Evolutionary conservation across 92 coral and sea anemone species (phyloP), one percentile per base, ranked within the genome.

Genomic region (Heliopora coerulea): DNA sequence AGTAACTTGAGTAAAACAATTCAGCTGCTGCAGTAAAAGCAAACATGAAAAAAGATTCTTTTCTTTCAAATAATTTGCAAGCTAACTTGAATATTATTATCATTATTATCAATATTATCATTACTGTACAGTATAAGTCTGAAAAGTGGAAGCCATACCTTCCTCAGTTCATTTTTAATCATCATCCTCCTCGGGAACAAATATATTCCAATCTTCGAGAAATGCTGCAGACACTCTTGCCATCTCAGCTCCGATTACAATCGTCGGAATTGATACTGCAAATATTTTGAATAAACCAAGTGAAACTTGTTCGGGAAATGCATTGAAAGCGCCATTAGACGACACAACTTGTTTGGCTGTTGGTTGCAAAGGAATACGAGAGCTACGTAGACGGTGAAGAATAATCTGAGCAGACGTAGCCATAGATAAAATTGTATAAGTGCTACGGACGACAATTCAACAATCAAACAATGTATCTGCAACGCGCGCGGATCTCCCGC

Each of bases 141-240:
- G n/a, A n/a, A n/a, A n/a, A n/a, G n/a, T n/a, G n/a, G n/a, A n/a
- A n/a, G 49, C 49, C 42, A 15, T 20, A 19, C 23, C 28, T 18
- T 14, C 35, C 8, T 11, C 57, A 13, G 9, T 48, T 70, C 63
- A 30, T 25, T 89, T 89, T 21, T 93, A 96, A 39, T 93, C 91
- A 56, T 91, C 98, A 26, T 93, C 96, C 26, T 90, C 91, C n/a
- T 90, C 95, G 0, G 88, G 87, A 19, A 27, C 73, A 81, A 93
- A 89, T 66, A 89, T 90, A 73, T 85, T 90, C 93, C 93, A 93
- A 42, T 90, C 98, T 30, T 93, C 91, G 15, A 93, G 74, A 57
- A 90, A 59, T 3, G 78, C 68, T 13, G 98, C 96, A 25, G 91
- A 75, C 37, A 76, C 75, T 68, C 79, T 85, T 10, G 89, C 91